These are phyloP conservation scores for Galleria mellonella DNA, from an alignment of 1,140 invertebrate species.

Conservation along the genomic window DNA sequence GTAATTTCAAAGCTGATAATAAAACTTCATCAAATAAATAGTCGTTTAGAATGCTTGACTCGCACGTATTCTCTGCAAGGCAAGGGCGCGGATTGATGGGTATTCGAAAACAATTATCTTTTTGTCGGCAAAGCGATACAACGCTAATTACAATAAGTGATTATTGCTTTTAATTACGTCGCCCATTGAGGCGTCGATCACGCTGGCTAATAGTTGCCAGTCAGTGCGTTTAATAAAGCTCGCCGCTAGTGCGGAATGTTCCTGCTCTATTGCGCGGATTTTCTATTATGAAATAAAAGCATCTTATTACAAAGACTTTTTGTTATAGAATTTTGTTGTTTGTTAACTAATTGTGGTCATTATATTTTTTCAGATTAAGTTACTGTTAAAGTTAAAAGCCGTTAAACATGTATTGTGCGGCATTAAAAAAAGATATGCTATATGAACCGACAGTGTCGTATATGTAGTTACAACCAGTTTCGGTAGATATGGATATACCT, in stretches of 20 bases:
- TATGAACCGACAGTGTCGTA: slow-evolving; percentile 21
- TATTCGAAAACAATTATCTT: slow-evolving; percentile 64
- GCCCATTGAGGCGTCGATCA: slow-evolving; percentile 63
- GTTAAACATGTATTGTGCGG: slow-evolving; percentile 45
- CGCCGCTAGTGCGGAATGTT: slow-evolving; percentile 34
- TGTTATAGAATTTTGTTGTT: too few species aligned
- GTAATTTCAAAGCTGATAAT: too few species aligned
- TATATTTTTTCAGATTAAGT: slow-evolving; percentile 7
- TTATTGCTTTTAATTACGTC: slow-evolving; percentile 68
- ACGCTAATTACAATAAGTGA: slow-evolving; percentile 68
- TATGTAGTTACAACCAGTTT: slow-evolving; percentile 41
- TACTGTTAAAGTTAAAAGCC: slow-evolving; percentile 40
- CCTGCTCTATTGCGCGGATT: slow-evolving; percentile 54
- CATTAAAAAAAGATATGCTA: slow-evolving; percentile 28
- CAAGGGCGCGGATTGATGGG: slow-evolving; percentile 36
- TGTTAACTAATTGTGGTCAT: neutral
- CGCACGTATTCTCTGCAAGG: too few species aligned
- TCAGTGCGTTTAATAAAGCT: slow-evolving; percentile 63
- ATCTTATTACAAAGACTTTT: neutral
- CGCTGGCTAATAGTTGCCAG: slow-evolving; percentile 54
- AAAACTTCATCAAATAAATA: too few species aligned
- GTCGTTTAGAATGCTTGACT: too few species aligned
- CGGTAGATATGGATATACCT: slow-evolving; percentile 23
- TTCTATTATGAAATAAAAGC: slow-evolving; percentile 51
- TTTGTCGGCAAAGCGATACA: slow-evolving; percentile 54